Conservation (phyloP, 2,888 invertebrate genomes). For the Leptarthrus brevirostris region DNA sequence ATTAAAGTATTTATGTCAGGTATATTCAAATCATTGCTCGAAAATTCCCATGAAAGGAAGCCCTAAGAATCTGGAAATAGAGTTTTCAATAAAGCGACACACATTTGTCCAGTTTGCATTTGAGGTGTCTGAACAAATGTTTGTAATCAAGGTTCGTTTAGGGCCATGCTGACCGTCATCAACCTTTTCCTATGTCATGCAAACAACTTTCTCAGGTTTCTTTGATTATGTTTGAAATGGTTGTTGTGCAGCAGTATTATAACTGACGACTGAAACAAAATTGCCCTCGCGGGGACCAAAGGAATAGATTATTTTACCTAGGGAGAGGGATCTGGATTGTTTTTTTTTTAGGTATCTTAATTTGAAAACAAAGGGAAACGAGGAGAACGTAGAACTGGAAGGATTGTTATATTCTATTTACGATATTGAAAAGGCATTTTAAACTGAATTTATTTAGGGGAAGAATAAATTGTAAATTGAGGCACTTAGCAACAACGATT, state of each 20-base stretch:
- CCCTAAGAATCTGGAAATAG: not conserved
- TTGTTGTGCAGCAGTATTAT: not conserved
- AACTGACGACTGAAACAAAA: not conserved
- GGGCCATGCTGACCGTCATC: conserved; percentile 24
- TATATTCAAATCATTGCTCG: no score
- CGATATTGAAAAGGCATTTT: no score
- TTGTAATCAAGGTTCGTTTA: conserved; percentile 45
- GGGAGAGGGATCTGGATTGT: no score
- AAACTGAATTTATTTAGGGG: no score
- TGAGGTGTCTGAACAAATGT: conserved; percentile 22
- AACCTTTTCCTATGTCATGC: conserved; percentile 38
- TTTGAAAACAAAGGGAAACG: no score
- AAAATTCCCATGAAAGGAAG: no score
- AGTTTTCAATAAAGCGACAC: conserved; percentile 19
- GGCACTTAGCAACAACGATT: no score
- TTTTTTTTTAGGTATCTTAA: no score
- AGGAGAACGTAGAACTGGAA: no score
- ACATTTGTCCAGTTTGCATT: conserved; percentile 37
- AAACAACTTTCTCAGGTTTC: conserved; percentile 39
- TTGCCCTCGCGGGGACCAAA: conserved; percentile 27
- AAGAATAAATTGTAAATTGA: no score
- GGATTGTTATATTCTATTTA: no score
- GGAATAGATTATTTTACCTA: conserved; percentile 14
- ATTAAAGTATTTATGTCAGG: no score
- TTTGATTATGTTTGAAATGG: conserved; percentile 19